Percentiles rank a stretch among this genome's conserved stretches.
phyloP scores from a whole-genome alignment of 2,888 invertebrate genomes.

The Schizaphis graminum region DNA sequence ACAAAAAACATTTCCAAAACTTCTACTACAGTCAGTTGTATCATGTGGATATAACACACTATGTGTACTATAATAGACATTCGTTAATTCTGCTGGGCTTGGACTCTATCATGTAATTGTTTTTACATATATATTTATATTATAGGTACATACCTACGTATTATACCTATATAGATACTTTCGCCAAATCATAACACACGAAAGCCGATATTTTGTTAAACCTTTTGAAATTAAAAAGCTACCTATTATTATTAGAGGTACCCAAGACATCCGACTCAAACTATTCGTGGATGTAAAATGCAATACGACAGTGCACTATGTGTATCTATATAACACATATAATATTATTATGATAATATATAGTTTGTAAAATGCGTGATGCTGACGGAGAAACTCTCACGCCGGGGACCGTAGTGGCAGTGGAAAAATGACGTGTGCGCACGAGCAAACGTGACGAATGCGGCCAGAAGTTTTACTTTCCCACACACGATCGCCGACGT shows the following conservation, averaged over 20 bases:
- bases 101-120: not conserved
- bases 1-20: not conserved
- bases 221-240: not conserved
- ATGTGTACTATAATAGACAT: not conserved
- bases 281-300: not conserved
- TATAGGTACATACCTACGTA: too few relatives aligned
- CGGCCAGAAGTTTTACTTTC: slow-evolving; percentile 61
- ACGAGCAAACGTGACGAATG: slow-evolving; percentile 44
- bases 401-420: not conserved
- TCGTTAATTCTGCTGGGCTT: not conserved
- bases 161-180: not conserved
- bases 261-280: not conserved
- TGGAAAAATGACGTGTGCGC: not conserved
- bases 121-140: not conserved
- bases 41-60: not conserved
- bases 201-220: not conserved
- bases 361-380: not conserved
- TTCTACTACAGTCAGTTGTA: not conserved
- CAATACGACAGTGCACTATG: too few relatives aligned
- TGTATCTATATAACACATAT: not conserved
- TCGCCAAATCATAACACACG: not conserved
- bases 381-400: slow-evolving; percentile 7
- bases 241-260: not conserved
- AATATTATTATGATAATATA: not conserved
- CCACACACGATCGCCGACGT: slow-evolving; percentile 31